Evolutionary conservation across 2,113 vertebrate species (phyloP).

Genomic region (Rhipidura dahli): DNA sequence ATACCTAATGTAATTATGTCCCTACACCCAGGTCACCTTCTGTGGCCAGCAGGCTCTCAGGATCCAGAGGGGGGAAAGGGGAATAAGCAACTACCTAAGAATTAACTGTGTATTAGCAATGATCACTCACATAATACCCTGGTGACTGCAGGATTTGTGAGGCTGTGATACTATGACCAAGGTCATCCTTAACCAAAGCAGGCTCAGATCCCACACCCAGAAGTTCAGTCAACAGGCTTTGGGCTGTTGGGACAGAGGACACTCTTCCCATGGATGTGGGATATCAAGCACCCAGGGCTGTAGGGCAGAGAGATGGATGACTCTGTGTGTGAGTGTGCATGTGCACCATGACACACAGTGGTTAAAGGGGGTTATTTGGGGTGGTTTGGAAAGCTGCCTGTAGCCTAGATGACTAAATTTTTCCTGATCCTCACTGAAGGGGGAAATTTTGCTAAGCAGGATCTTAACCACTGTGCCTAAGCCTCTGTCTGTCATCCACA

Average conservation of each 20-base stretch:
- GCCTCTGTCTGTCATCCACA: not conserved
- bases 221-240: not conserved
- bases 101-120: not conserved
- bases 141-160: not conserved
- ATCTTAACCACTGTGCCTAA: not conserved
- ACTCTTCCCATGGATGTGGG: not conserved
- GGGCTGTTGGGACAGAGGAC: not conserved
- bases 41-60: not conserved
- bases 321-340: not conserved
- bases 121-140: not conserved
- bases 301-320: rapidly evolving
- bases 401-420: not conserved
- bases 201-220: not conserved
- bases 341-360: not conserved
- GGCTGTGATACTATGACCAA: not conserved
- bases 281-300: not conserved
- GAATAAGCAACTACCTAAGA: not conserved
- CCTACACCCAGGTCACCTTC: not conserved
- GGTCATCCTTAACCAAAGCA: not conserved
- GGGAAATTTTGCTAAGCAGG: not conserved
- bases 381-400: not conserved
- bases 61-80: not conserved
- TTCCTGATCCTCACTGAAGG: not conserved
- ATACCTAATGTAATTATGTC: no score
- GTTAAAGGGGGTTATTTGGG: not conserved